Conservation (phyloP, 2,113 vertebrate species). For the Colossoma macropomum region DNA sequence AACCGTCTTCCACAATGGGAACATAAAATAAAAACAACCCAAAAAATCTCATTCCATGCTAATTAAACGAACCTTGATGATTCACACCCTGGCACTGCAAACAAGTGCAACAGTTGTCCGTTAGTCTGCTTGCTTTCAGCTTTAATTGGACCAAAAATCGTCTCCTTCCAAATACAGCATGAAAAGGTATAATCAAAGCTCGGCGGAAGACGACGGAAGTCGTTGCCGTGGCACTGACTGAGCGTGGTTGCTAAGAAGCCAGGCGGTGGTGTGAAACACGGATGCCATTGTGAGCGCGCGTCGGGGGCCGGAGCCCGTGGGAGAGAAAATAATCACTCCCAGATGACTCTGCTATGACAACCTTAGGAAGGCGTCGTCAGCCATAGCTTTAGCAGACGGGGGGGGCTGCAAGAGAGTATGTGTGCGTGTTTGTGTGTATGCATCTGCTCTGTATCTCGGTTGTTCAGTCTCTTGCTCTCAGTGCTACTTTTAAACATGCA, state of each 20-base stretch:
- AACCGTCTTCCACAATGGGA: constrained; percentile 5
- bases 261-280: neutral
- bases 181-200: constrained; percentile 38
- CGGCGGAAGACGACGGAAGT: constrained; percentile 26
- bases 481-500: neutral
- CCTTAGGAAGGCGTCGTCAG: constrained; percentile 53
- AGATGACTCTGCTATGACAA: constrained; percentile 56
- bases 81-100: constrained; percentile 59
- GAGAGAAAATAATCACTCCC: constrained; percentile 57
- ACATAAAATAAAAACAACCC: constrained; percentile 39
- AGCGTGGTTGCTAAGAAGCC: constrained; percentile 53
- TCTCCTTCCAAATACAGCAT: constrained; percentile 41
- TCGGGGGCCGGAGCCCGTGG: constrained; percentile 23
- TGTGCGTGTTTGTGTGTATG: constrained; percentile 9
- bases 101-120: constrained; percentile 49
- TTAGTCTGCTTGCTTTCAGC: constrained; percentile 54
- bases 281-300: constrained; percentile 33
- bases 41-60: constrained; percentile 61
- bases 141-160: constrained; percentile 72
- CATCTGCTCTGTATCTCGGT: neutral
- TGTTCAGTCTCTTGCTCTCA: constrained; percentile 9
- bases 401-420: neutral
- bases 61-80: constrained; percentile 69
- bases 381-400: neutral
- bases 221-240: constrained; percentile 31